Conservation (phyloP, 1,140 invertebrate genomes). For the Latrodectus geometricus region DNA sequence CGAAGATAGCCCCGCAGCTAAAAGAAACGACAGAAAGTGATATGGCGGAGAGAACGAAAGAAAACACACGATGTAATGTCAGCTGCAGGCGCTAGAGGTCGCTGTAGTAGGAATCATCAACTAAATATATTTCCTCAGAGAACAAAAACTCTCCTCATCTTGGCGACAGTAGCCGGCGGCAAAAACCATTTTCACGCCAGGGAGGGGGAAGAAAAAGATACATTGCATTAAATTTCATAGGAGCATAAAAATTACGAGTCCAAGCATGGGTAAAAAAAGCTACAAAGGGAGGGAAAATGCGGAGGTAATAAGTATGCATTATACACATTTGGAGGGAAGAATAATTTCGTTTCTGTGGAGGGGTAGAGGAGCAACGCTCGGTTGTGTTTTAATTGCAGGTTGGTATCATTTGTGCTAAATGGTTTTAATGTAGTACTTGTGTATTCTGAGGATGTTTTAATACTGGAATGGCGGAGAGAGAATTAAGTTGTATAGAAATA, state of each 20-base stretch:
- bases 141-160: slow-evolving; percentile 9
- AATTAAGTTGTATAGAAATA: no score
- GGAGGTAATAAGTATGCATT: not conserved
- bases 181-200: slow-evolving; percentile 21
- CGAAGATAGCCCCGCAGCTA: slow-evolving; percentile 2
- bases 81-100: slow-evolving; percentile 28
- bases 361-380: not conserved
- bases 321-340: not conserved
- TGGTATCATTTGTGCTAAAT: not conserved
- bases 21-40: not conserved
- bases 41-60: not conserved
- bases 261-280: not conserved
- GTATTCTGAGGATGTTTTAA: not conserved
- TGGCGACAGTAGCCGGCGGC: slow-evolving; percentile 13
- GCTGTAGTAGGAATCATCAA: slow-evolving; percentile 2
- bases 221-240: slow-evolving; percentile 45
- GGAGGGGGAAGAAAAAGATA: not conserved
- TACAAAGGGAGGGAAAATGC: not conserved
- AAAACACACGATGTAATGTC: slow-evolving; percentile 46
- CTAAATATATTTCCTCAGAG: not conserved
- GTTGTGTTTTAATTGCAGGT: not conserved
- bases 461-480: no score
- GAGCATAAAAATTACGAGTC: slow-evolving; percentile 26
- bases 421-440: not conserved
- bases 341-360: not conserved